Percentiles rank a stretch among this genome's conserved stretches.
Conservation (phyloP, 2,113 vertebrate genomes). For the Probosciger aterrimus region DNA sequence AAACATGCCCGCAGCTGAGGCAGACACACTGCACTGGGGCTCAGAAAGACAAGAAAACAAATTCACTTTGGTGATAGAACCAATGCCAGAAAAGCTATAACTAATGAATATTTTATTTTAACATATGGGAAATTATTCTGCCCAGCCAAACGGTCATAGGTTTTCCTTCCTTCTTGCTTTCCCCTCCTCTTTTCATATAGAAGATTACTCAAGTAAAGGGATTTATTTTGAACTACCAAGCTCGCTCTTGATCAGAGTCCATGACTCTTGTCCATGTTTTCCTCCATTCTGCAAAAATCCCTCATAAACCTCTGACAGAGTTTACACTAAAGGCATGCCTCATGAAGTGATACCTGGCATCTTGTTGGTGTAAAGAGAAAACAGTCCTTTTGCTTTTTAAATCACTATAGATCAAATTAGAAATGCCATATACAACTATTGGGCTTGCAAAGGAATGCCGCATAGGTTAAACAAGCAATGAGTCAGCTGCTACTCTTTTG, state of each 20-base stretch:
- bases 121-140: constrained; percentile 20
- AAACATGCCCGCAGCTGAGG: neutral
- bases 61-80: neutral
- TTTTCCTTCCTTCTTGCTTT: neutral
- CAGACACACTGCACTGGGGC: neutral
- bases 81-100: neutral
- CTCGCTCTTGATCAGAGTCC: neutral
- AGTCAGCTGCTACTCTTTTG: neutral
- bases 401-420: neutral
- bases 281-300: neutral
- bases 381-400: neutral
- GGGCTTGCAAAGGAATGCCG: neutral
- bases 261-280: neutral
- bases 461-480: neutral
- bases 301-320: neutral
- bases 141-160: neutral
- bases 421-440: neutral
- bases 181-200: neutral
- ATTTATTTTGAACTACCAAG: neutral
- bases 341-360: neutral
- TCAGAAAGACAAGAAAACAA: neutral
- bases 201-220: neutral
- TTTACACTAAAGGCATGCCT: neutral
- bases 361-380: neutral
- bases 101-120: constrained; percentile 69